Evolutionary conservation across 2,113 vertebrate species (phyloP), one percentile per base, ranked within the genome.

Genomic region (Chlamydotis undulata): DNA sequence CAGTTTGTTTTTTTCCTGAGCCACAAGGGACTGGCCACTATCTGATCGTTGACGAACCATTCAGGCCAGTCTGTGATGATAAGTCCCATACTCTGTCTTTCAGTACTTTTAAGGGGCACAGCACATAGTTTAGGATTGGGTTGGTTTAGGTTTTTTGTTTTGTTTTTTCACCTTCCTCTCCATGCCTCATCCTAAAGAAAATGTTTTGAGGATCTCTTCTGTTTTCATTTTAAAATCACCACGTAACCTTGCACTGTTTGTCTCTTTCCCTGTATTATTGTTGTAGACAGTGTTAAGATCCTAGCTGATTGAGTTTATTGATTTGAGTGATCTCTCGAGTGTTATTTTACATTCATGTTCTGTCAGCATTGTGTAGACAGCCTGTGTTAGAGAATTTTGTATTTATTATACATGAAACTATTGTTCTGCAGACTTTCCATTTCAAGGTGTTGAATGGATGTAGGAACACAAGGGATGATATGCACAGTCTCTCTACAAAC

Each of bases 251-350:
- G 69, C 37, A 24, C 78, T 43, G 65, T 76, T 81, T 56, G 49
- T 85, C 68, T 4, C 52, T 83, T 91, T 86, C n/a, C 63, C 63
- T 56, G n/a, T 43, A 21, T 84, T 65, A 26, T 39, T 29, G 5
- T 26, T 71, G 61, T n/a, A 67, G 92, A 15, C 59, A 70, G 88
- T n/a, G 70, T 71, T 82, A 45, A 81, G 71, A 91, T 93, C 85
- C 74, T 57, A 53, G 70, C 83, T 96, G 96, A 97, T 97, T 52
- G 93, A 89, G 83, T 83, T 93, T 78, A 96, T 97, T 78, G 96
- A 97, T 97, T 96, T 75, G 67, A 85, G 94, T 79, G 92, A 91
- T 97, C 92, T 96, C 94, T 29, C 12, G 78, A 92, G 86, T 53
- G 75, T 86, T 85, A 59, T 80, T 96, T 91, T 78, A 81, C 85